Conservation (phyloP, 2,888 invertebrate genomes). For the Drosophila seclusa region DNA sequence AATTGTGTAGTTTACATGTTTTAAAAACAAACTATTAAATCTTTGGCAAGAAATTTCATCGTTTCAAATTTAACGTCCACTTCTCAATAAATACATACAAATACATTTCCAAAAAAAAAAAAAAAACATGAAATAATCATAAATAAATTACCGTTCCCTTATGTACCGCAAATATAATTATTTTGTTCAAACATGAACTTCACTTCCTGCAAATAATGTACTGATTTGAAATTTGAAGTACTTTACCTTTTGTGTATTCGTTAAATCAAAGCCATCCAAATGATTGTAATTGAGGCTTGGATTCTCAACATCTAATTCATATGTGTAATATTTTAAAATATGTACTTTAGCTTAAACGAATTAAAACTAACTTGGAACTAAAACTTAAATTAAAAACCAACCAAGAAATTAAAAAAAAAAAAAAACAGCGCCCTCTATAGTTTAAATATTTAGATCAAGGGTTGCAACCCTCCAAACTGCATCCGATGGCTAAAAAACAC, state of each 20-base stretch:
- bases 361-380: slow-evolving; percentile 59
- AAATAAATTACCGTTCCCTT: slow-evolving; percentile 1
- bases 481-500: slow-evolving; percentile 12
- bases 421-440: slow-evolving; percentile 17
- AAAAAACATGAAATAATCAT: slow-evolving; percentile 1
- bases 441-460: slow-evolving; percentile 3
- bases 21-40: slow-evolving; percentile 43
- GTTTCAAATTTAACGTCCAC: slow-evolving; percentile 39
- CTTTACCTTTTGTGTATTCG: slow-evolving; percentile 45
- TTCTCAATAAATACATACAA: slow-evolving; percentile 25
- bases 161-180: slow-evolving; percentile 6
- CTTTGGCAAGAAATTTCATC: slow-evolving; percentile 47
- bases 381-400: slow-evolving; percentile 48
- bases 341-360: slow-evolving; percentile 68
- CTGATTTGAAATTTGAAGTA: slow-evolving; percentile 45
- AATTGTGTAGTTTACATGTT: slow-evolving; percentile 52
- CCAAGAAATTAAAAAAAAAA: slow-evolving; percentile 26
- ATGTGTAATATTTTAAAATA: slow-evolving; percentile 62
- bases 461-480: slow-evolving; percentile 45
- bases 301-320: slow-evolving; percentile 42
- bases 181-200: slow-evolving; percentile 6
- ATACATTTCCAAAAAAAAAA: slow-evolving; percentile 20
- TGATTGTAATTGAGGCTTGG: slow-evolving; percentile 54
- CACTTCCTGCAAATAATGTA: slow-evolving; percentile 25
- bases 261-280: slow-evolving; percentile 49